Evolutionary conservation across 1,140 invertebrate species (phyloP).

Genomic region (Lepidostoma basale): DNA sequence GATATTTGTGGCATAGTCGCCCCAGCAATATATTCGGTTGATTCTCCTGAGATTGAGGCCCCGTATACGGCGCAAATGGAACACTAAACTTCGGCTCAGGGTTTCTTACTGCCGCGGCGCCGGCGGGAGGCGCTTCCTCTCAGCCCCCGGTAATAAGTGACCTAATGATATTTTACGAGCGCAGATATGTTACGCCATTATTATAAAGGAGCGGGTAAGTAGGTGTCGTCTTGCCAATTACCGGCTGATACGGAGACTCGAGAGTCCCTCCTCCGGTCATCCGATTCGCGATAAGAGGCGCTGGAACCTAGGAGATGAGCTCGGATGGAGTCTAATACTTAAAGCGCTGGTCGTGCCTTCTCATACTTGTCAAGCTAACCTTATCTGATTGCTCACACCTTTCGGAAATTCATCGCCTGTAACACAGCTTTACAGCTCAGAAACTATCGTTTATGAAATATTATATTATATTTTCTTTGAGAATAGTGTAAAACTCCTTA

Average conservation of each 20-base stretch:
- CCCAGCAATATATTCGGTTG: slow-evolving; percentile 32
- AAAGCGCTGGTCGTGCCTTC: background rate
- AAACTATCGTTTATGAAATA: no score
- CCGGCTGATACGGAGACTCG: slow-evolving; percentile 1
- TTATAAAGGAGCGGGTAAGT: slow-evolving; percentile 43
- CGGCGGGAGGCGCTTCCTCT: slow-evolving; percentile 29
- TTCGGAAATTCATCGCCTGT: no score
- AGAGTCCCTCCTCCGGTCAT: background rate
- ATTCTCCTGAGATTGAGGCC: slow-evolving; percentile 44
- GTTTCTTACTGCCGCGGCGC: background rate
- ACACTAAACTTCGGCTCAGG: slow-evolving; percentile 41
- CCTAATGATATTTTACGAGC: slow-evolving; percentile 46
- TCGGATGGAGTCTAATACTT: background rate
- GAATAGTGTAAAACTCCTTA: no score
- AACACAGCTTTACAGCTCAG: no score
- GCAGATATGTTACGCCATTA: slow-evolving; percentile 45
- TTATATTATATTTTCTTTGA: no score
- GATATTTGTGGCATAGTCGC: background rate
- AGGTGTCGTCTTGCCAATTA: slow-evolving; percentile 47
- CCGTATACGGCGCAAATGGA: slow-evolving; percentile 15
- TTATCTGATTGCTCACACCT: no score
- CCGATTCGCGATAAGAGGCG: slow-evolving; percentile 7
- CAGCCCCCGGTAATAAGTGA: slow-evolving; percentile 44
- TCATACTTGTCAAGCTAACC: no score
- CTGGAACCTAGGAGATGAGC: background rate